Percentiles rank a stretch among this genome's conserved stretches.
Conservation (phyloP, 2,888 invertebrate species). For the Cerceris ruficornis region DNA sequence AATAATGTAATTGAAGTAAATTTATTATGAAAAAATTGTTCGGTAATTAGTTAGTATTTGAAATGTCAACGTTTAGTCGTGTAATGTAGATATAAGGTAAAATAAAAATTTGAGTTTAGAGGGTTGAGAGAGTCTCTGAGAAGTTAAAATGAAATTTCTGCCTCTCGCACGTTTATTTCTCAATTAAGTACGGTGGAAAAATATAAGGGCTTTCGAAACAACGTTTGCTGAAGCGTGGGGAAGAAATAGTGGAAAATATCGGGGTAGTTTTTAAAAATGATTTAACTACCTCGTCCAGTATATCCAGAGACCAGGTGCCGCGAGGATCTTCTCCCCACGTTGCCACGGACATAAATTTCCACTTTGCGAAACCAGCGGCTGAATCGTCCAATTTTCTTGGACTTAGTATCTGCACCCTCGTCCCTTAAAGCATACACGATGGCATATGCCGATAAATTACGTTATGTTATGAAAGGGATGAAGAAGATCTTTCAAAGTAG, state of each 20-base stretch:
- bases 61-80: too few relatives aligned
- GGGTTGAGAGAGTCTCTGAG: too few relatives aligned
- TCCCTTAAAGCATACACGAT: conserved; percentile 83
- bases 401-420: conserved; percentile 87
- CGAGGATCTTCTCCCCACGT: conserved; percentile 93
- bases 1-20: too few relatives aligned
- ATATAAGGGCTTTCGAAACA: background rate
- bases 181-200: background rate
- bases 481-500: too few relatives aligned
- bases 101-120: too few relatives aligned
- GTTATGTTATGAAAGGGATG: too few relatives aligned
- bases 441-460: too few relatives aligned
- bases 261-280: background rate
- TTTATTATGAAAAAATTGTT: too few relatives aligned
- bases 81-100: too few relatives aligned
- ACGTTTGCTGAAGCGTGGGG: background rate
- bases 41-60: too few relatives aligned
- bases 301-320: conserved; percentile 86
- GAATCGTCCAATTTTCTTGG: conserved; percentile 88
- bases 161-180: too few relatives aligned
- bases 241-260: background rate
- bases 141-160: too few relatives aligned
- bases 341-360: conserved; percentile 95
- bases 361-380: conserved; percentile 87
- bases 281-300: conserved; percentile 81